Base-by-base conservation (phyloP, 2,888 invertebrate genomes). In the Tetramorium bicarinatum region DNA sequence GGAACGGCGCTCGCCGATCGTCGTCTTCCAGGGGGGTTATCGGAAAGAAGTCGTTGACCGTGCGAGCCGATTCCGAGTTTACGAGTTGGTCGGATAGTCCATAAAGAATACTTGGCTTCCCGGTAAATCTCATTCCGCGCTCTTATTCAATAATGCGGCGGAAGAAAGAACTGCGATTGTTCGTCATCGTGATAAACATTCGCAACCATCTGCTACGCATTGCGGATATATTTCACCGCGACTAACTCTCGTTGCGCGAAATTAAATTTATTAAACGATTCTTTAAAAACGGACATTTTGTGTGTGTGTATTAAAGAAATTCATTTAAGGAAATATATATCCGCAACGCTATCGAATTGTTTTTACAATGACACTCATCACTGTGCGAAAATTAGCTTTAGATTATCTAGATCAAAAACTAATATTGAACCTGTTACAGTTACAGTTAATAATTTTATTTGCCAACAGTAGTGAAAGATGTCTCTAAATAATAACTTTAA, bases 91-190 rank as follows among this genome's bases (percentile, higher is more conserved):
- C 84, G 83, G 82, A 79, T 71, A 77, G 59, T 82, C 85, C 87
- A 88, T 88, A 89, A 88, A 88, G 83, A 79, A 89, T 82, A 80
- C 83, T 71, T 56, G 72, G 82, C 52, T 52, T 44, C 41, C 52
- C 82, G 83, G 87, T 88, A 88, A 89, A 89, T 89, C 86, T 84
- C 88, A 74, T 84, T 87, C 59, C 76, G 86, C 88, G 77, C 72
- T 79, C 88, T 85, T 84, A 87, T 89, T 89, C 89, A 87, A 85
- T 86, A 86, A 89, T 83, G 85, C 61, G 61, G 59, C 59, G 54
- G 41, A 38, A 44, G 83, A 82, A 85, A 77, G 79, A 71, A 66
- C 79, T 77, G 47, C 61, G 81, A 72, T 69, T 83, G 89, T 89
- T 82, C 87, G 85, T 89, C 86, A 79, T 66, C 76, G 56, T 83